Conservation (phyloP, 1,140 invertebrate genomes). For the Listronotus bonariensis region DNA sequence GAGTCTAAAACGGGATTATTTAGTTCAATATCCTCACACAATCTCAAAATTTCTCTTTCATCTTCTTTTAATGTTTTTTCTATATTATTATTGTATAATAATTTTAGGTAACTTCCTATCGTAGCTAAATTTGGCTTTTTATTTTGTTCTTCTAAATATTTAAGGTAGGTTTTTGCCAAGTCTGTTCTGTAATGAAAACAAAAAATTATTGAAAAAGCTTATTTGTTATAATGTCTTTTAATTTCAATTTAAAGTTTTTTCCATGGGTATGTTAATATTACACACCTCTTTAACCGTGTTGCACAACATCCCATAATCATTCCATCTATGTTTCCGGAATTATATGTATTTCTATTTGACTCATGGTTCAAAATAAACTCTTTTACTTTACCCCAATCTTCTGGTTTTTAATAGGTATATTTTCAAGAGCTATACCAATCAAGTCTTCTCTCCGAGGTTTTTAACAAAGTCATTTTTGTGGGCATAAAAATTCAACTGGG, state of each 20-base stretch:
- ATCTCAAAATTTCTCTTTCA: slow-evolving; percentile 33
- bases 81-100: slow-evolving; percentile 57
- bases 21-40: slow-evolving; percentile 57
- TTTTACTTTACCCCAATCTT: slow-evolving; percentile 19
- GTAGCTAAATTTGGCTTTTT: slow-evolving; percentile 60
- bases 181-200: slow-evolving; percentile 56
- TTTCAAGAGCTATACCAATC: neutral
- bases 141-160: slow-evolving; percentile 59
- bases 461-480: too few relatives aligned
- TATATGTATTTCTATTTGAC: slow-evolving; percentile 2
- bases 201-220: slow-evolving; percentile 56
- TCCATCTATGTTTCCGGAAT: slow-evolving; percentile 24
- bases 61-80: slow-evolving; percentile 31
- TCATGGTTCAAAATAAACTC: slow-evolving; percentile 9
- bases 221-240: too few relatives aligned
- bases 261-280: neutral
- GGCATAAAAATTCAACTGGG: too few relatives aligned
- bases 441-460: neutral
- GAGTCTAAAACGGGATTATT: slow-evolving; percentile 65
- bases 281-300: slow-evolving; percentile 27
- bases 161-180: slow-evolving; percentile 61
- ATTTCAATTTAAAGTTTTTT: too few relatives aligned
- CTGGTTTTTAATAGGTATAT: neutral
- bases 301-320: slow-evolving; percentile 23
- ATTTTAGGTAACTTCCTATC: slow-evolving; percentile 60